Evolutionary conservation across 2,888 invertebrate species (phyloP).

Genomic region (Thecophora atra): DNA sequence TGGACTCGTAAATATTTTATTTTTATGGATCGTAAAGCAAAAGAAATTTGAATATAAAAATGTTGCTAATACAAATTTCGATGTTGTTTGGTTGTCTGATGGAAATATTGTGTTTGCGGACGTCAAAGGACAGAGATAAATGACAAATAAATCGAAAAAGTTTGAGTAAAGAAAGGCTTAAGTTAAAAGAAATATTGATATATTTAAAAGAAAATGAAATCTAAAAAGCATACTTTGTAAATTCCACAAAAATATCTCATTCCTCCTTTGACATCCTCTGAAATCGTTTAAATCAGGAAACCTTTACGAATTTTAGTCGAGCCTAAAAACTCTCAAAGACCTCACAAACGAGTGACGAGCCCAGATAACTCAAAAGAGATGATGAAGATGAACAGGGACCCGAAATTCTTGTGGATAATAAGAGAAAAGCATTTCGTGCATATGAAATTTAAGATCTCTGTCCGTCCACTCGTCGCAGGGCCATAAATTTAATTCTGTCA

Average conservation of each 20-base stretch:
- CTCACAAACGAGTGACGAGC: too few relatives aligned
- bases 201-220: too few relatives aligned
- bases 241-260: too few relatives aligned
- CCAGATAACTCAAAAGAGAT: too few relatives aligned
- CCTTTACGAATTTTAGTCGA: constrained; percentile 7
- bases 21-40: constrained; percentile 53
- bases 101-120: too few relatives aligned
- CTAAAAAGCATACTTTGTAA: too few relatives aligned
- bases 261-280: too few relatives aligned
- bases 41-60: constrained; percentile 60
- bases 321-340: too few relatives aligned
- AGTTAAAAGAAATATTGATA: too few relatives aligned
- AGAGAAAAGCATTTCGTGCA: constrained; percentile 1
- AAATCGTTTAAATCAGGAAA: not conserved
- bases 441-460: constrained; percentile 26
- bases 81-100: not conserved
- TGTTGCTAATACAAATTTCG: constrained; percentile 43
- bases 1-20: constrained; percentile 27
- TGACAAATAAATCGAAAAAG: too few relatives aligned
- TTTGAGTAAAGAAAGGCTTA: too few relatives aligned
- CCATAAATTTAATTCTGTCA: constrained; percentile 60
- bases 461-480: constrained; percentile 41
- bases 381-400: not conserved
- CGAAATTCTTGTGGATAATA: not conserved
- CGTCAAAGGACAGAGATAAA: too few relatives aligned